Percentiles rank a stretch among this genome's conserved stretches.
phyloP scores from a whole-genome alignment of 2,888 invertebrate genomes.

The Mellilla xanthometata region DNA sequence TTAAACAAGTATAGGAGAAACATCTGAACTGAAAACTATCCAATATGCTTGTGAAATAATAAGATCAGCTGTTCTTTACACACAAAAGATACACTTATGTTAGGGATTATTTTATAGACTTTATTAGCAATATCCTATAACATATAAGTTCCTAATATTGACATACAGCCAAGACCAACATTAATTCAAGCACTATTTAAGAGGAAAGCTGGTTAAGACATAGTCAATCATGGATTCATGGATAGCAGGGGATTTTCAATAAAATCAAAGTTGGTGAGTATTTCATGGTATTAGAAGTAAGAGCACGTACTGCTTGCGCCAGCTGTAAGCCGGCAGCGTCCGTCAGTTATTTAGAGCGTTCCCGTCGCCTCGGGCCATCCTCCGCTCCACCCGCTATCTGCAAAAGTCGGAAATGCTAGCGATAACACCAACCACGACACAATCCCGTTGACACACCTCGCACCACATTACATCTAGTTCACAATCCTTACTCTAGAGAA shows the following conservation, averaged over 20 bases:
- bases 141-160: no score
- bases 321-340: slow-evolving; percentile 78
- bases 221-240: no score
- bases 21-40: no score
- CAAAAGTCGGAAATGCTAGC: slow-evolving; percentile 75
- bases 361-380: slow-evolving; percentile 72
- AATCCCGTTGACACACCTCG: slow-evolving; percentile 36
- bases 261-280: slow-evolving; percentile 7
- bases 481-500: slow-evolving; percentile 6
- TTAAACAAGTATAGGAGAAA: no score
- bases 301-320: slow-evolving; percentile 70
- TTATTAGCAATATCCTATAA: no score
- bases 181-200: no score
- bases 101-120: no score
- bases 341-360: slow-evolving; percentile 76
- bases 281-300: not conserved
- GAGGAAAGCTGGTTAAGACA: no score
- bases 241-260: slow-evolving; percentile 9
- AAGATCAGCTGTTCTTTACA: no score
- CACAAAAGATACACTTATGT: no score
- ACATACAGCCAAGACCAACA: no score
- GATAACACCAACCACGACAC: slow-evolving; percentile 67
- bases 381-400: slow-evolving; percentile 75
- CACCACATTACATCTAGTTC: slow-evolving; percentile 5
- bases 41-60: no score